A percentile compares a stretch with the other conserved stretches of the same genome.
Evolutionary conservation across 2,888 invertebrate species (phyloP).

Genomic region (Synanthedon vespiformis): DNA sequence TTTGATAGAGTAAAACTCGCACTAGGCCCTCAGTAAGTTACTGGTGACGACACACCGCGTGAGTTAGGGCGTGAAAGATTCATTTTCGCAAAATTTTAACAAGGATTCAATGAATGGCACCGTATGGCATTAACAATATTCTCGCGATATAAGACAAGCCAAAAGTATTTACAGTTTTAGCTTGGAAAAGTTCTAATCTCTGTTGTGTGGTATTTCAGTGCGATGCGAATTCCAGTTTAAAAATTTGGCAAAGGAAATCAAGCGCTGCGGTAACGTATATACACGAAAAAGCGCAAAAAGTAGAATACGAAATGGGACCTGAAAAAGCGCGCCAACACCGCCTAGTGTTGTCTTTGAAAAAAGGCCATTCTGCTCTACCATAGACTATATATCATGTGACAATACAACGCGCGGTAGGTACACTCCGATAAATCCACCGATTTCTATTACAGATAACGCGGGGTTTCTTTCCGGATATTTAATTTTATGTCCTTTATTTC

Average conservation of each 20-base stretch:
- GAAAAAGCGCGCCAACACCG: neutral
- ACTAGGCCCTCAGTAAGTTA: too few species aligned
- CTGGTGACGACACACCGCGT: too few species aligned
- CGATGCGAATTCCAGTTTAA: neutral
- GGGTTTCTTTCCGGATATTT: constrained; percentile 13
- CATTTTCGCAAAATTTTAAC: too few species aligned
- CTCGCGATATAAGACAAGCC: too few species aligned
- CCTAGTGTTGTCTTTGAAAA: neutral
- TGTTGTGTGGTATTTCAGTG: neutral
- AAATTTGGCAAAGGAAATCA: neutral
- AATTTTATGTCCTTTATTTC: constrained; percentile 11
- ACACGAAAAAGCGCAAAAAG: neutral
- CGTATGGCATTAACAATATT: too few species aligned
- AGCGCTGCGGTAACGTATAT: neutral
- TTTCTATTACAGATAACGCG: constrained; percentile 12
- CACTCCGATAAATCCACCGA: constrained; percentile 10
- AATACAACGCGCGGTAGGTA: neutral
- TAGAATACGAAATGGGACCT: neutral
- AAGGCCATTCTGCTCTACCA: neutral
- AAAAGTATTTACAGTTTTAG: too few species aligned
- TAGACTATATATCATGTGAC: neutral
- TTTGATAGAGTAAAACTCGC: too few species aligned
- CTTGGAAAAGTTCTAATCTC: too few species aligned
- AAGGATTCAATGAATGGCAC: too few species aligned
- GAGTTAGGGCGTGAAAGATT: too few species aligned